Base-by-base conservation (phyloP, 2,888 invertebrate species). In the Noctua janthina region DNA sequence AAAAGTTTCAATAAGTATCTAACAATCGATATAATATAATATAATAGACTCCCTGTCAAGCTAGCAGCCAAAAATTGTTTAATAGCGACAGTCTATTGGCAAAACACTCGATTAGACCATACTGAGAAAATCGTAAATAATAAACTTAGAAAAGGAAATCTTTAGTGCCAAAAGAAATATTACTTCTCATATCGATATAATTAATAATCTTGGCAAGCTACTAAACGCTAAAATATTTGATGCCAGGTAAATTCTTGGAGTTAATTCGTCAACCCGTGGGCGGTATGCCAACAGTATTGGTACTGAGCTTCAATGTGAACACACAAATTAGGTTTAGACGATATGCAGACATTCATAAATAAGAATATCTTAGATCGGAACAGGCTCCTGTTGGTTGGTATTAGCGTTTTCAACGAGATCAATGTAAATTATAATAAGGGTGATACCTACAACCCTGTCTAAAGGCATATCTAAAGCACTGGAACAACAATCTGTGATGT, bases 241-340 rank as follows among this genome's bases (percentile, higher is more conserved):
- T 76, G 85, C 68, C 73, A 86, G 86, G 85, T 85, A 85, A 88
- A 85, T 78, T 88, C 67, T 78, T 46, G 56, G 73, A 80, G 49
- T 54, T 74, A 62, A 59, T 67, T 68, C 81, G 70, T 76, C 88
- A 76, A 76, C 74, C 11, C 3, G 66, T 81, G 70, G 86, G 86
- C 88, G 23, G 46, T n/a, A 71, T 80, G 85, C 85, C 85, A 86
- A 81, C 35, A 51, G 78, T 49, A 62, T 23, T 35, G 68, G 76
- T 59, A 49, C 29, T 20, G 64, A 69, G 76, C 59, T 51, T 70
- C 69, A 70, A 67, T 64, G 46, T 64, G 23, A 76, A 76, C 35
- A 64, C 77, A 81, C 69, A 76, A 81, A 88, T 85, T 78, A 71
- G 75, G 75, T 56, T 87, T 73, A 88, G 81, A 76, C 66, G 75